A percentile compares a stretch with the other conserved stretches of the same genome.
Evolutionary conservation across 2,797 vertebrate species (phyloP).

Genomic region (Fundulus diaphanus): DNA sequence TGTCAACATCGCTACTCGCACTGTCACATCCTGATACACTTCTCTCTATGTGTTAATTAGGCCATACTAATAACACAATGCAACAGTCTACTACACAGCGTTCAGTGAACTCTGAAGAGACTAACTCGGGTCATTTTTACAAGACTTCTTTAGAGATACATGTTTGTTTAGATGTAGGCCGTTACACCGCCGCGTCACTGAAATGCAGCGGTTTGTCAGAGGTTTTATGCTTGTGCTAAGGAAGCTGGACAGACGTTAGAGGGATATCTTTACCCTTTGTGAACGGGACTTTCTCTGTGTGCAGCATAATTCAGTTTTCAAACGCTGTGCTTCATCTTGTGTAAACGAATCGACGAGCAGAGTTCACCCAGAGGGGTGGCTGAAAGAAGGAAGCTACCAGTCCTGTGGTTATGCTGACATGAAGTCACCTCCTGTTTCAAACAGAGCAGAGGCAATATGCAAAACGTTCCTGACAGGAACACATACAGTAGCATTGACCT

Average conservation of each 20-base stretch:
- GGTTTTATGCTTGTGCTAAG: neutral
- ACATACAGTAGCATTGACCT: conserved; percentile 1
- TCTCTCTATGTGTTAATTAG: conserved; percentile 5
- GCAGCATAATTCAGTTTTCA: neutral
- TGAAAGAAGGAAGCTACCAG: conserved; percentile 52
- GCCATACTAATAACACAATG: too few relatives aligned
- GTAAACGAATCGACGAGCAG: neutral
- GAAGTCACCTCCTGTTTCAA: conserved; percentile 42
- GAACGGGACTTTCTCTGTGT: neutral
- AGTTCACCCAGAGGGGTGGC: too few relatives aligned
- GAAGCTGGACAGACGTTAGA: neutral
- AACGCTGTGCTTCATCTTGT: neutral
- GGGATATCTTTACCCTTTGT: neutral
- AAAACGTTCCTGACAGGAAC: conserved; percentile 21
- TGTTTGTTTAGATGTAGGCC: neutral
- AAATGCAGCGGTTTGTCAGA: neutral
- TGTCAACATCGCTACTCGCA: conserved; percentile 16
- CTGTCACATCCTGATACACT: conserved; percentile 47
- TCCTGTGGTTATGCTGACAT: conserved; percentile 31
- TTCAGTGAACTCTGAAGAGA: neutral
- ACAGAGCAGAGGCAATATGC: conserved; percentile 14
- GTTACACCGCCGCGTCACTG: too few relatives aligned
- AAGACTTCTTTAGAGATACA: neutral
- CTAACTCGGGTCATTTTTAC: neutral
- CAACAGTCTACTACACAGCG: neutral